A percentile compares a stretch with the other conserved stretches of the same genome.
These are phyloP conservation scores for Tachyglossus aculeatus DNA, from an alignment of 2,797 vertebrate species.

Conservation along the genomic window DNA sequence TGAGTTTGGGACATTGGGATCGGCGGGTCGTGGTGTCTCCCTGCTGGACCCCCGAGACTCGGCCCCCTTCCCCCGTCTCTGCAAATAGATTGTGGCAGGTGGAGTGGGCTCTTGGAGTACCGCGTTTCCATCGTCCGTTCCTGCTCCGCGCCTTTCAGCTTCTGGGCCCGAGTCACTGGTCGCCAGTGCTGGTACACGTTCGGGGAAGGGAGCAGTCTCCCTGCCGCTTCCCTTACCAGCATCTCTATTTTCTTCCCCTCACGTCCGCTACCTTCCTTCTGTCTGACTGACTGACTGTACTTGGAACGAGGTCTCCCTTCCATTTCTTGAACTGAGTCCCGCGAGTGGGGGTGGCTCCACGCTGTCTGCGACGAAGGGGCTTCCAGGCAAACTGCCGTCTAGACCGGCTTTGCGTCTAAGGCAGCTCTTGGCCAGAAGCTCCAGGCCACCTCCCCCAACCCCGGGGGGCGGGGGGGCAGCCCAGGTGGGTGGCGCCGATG, in stretches of 20 bases:
- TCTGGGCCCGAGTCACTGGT: background rate
- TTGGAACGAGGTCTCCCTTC: conserved; percentile 31
- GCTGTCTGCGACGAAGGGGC: conserved; percentile 24
- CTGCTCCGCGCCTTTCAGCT: conserved; percentile 11
- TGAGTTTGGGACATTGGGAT: background rate
- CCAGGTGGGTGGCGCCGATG: no score
- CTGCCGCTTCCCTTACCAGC: conserved; percentile 18
- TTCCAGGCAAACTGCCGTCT: conserved; percentile 45
- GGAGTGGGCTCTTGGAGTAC: accelerated
- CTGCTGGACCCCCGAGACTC: background rate
- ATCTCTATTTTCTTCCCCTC: conserved; percentile 5
- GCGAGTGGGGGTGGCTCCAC: conserved; percentile 27
- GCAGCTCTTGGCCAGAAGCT: conserved; percentile 12
- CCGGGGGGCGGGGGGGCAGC: background rate
- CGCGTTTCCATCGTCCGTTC: background rate
- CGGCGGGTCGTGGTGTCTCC: background rate
- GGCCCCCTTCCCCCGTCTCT: background rate
- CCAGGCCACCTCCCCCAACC: background rate
- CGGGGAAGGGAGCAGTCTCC: conserved; percentile 26
- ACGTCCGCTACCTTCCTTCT: conserved; percentile 37
- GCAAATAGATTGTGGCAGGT: background rate
- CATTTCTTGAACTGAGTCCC: conserved; percentile 7
- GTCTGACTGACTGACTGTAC: conserved; percentile 1
- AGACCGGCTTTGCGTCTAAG: conserved; percentile 24
- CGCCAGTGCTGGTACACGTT: background rate